phyloP scores from a whole-genome alignment of 2,888 invertebrate species.

The Eumacrocentrus americanus region DNA sequence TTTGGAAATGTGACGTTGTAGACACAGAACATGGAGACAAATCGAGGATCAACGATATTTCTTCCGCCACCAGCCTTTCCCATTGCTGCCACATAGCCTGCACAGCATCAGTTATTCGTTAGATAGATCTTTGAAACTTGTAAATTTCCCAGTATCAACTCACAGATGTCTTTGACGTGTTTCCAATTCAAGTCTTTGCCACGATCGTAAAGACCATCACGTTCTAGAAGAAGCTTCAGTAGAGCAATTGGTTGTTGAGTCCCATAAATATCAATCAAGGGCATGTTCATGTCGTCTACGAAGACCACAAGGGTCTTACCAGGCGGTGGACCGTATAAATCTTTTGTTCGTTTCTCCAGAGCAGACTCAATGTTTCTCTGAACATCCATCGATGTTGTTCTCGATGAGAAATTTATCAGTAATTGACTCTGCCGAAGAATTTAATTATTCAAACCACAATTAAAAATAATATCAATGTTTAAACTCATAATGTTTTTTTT shows the following conservation, averaged over 20 bases:
- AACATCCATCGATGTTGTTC: slow-evolving; percentile 89
- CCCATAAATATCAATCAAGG: slow-evolving; percentile 84
- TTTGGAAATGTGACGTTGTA: slow-evolving; percentile 87
- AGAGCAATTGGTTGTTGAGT: slow-evolving; percentile 94
- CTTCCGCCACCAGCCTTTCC: slow-evolving; percentile 88
- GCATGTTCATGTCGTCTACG: slow-evolving; percentile 96
- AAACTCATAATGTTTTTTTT: not conserved
- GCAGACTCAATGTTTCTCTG: slow-evolving; percentile 86
- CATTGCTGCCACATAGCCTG: slow-evolving; percentile 81
- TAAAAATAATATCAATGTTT: too few species aligned
- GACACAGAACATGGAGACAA: slow-evolving; percentile 87
- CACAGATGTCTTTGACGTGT: slow-evolving; percentile 78
- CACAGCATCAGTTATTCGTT: slow-evolving; percentile 9
- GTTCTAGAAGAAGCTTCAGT: slow-evolving; percentile 87
- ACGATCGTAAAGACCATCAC: slow-evolving; percentile 87
- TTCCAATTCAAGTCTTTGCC: slow-evolving; percentile 92
- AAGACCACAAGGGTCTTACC: slow-evolving; percentile 90
- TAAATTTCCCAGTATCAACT: slow-evolving; percentile 36
- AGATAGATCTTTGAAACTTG: too few species aligned
- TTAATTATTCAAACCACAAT: too few species aligned
- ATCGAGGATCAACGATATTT: slow-evolving; percentile 89
- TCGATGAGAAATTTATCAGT: slow-evolving; percentile 89
- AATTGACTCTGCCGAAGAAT: slow-evolving; percentile 73
- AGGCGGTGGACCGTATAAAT: slow-evolving; percentile 86
- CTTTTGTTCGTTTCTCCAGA: slow-evolving; percentile 89